Base-by-base conservation (phyloP, 2,888 invertebrate genomes). In the Empis stercorea region DNA sequence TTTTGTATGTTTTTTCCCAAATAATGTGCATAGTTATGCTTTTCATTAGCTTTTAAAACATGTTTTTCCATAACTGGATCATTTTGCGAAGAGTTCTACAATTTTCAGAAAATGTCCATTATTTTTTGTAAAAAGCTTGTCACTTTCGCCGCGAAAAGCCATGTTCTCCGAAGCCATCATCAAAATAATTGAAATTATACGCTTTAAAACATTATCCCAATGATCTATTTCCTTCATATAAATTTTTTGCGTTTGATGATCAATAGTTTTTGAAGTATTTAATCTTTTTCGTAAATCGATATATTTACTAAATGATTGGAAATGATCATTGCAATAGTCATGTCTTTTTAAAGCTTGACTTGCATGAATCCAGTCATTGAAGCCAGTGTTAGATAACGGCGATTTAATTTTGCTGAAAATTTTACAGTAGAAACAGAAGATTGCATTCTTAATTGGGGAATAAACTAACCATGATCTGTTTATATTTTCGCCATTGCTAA, bases 191-290 rank as follows among this genome's bases (percentile, higher is more conserved):
- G n/a, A n/a, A n/a, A n/a, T n/a, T n/a, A n/a, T n/a, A 36, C 44
- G 17, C 34, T 34, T 20, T n/a, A 44, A 44, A 44, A 44, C 27
- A 44, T 44, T 36, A 44, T 44, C 36, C 36, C 44, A 44, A 23
- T 36, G 34, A 36, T 34, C 36, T 20, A 36, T 36, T 44, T 44
- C 36, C 14, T 44, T 44, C 36, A 13, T 36, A 44, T 36, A 36
- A 7, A 44, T 36, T 36, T 44, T n/a, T 44, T 43, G 43, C n/a
- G 17, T 17, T 40, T 40, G 40, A 20, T 34, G 20, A 43, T 43
- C 34, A 34, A 43, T 43, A 34, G 32, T 43, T 43, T 43, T 16
- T 4, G 34, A 32, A 30, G 3, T 38, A 7, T 38, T 38, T 3
- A 14, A n/a, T 38, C 38, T n/a, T 42, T 30, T 7, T 30, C 32